Percentiles rank a stretch among this genome's conserved stretches.
phyloP scores from a whole-genome alignment of 2,797 vertebrate species.

The Antennarius maculatus region DNA sequence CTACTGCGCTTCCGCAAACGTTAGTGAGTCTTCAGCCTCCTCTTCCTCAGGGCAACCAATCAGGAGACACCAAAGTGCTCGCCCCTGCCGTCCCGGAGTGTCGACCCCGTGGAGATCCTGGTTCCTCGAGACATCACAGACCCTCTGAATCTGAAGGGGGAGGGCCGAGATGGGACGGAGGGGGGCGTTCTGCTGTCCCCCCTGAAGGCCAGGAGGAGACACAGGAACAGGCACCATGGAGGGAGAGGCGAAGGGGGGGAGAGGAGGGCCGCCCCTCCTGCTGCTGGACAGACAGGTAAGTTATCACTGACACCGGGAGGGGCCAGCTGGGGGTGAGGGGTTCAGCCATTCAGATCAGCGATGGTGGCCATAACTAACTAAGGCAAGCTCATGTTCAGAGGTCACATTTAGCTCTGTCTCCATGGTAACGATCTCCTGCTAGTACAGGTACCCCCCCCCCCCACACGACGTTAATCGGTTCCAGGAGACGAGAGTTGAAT shows the following conservation, averaged over 20 bases:
- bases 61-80: slow-evolving; percentile 88
- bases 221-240: slow-evolving; percentile 85
- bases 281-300: slow-evolving; percentile 30
- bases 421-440: too few species aligned
- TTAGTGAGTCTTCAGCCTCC: neutral
- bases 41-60: slow-evolving; percentile 63
- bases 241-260: slow-evolving; percentile 44
- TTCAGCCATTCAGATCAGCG: too few species aligned
- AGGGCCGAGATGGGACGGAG: slow-evolving; percentile 46
- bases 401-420: too few species aligned
- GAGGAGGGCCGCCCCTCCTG: slow-evolving; percentile 2
- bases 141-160: slow-evolving; percentile 88
- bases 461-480: too few species aligned
- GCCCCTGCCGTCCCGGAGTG: slow-evolving; percentile 83
- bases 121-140: slow-evolving; percentile 92
- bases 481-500: too few species aligned
- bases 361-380: too few species aligned
- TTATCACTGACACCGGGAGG: neutral
- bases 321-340: too few species aligned
- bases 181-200: slow-evolving; percentile 79
- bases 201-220: slow-evolving; percentile 77
- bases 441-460: too few species aligned
- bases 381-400: too few species aligned
- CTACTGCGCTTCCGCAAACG: too few species aligned
- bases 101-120: slow-evolving; percentile 89